Conservation (phyloP, 2,113 vertebrate species). For the Eclectus roratus region DNA sequence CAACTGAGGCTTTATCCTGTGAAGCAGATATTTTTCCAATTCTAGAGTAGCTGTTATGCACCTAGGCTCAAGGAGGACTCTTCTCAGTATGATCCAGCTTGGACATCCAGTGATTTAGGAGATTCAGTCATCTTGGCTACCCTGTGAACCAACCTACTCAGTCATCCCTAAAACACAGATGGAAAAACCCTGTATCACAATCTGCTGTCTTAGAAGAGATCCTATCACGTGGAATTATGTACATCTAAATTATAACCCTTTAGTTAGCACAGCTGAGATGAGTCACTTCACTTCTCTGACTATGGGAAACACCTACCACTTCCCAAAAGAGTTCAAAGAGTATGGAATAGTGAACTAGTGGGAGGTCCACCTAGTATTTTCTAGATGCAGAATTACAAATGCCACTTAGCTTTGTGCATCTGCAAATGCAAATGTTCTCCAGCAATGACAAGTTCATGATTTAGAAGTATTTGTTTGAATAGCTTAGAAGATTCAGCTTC, state of each 20-base stretch:
- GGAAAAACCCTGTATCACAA: constrained; percentile 6
- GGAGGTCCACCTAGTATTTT: background rate
- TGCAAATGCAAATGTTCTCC: background rate
- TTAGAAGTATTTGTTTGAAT: background rate
- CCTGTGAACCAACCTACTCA: background rate
- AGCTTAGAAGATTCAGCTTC: background rate
- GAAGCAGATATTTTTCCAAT: background rate
- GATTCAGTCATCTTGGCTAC: background rate
- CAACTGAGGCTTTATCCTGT: background rate
- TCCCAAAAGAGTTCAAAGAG: background rate
- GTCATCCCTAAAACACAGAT: constrained; percentile 11
- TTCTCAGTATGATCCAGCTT: background rate
- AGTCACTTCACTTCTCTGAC: background rate
- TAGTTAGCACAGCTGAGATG: constrained; percentile 19
- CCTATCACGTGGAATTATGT: background rate
- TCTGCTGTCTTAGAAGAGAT: constrained; percentile 38
- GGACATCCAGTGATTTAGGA: background rate
- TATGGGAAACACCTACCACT: background rate
- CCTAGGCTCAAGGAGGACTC: background rate
- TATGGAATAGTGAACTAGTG: background rate
- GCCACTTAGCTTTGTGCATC: background rate
- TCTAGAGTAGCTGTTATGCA: background rate
- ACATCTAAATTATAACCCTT: constrained; percentile 3
- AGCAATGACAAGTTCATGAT: background rate
- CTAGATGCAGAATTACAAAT: background rate